Evolutionary conservation across 2,113 vertebrate species (phyloP).

Genomic region (Nycticorax nycticorax): DNA sequence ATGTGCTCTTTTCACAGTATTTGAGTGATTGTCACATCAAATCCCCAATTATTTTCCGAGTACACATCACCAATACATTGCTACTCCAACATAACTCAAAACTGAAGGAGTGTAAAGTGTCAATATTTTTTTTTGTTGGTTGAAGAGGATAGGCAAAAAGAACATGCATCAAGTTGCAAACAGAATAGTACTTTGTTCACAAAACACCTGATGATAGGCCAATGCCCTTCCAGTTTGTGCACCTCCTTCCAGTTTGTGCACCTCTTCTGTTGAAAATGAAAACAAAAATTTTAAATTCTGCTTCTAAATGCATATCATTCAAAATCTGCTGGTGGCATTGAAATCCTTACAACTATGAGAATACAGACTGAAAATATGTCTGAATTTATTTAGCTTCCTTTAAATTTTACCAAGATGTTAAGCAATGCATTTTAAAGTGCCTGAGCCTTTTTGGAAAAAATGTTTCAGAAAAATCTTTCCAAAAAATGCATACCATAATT

Average conservation of each 20-base stretch:
- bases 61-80: neutral
- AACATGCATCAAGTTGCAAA: neutral
- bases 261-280: neutral
- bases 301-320: neutral
- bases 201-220: neutral
- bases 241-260: neutral
- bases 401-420: neutral
- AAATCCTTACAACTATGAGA: neutral
- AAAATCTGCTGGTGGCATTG: neutral
- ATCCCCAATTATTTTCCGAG: neutral
- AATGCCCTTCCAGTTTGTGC: neutral
- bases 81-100: neutral
- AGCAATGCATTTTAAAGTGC: neutral
- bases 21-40: slow-evolving; percentile 18
- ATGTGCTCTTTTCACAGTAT: neutral
- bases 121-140: neutral
- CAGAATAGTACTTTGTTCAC: neutral
- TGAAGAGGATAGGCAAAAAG: neutral
- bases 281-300: neutral
- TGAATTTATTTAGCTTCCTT: neutral
- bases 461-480: fast-evolving
- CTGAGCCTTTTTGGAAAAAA: neutral
- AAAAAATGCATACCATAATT: neutral
- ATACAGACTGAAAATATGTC: neutral
- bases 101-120: neutral